Evolutionary conservation across 2,888 invertebrate genomes (phyloP).

Genomic region (Abrostola tripartita): DNA sequence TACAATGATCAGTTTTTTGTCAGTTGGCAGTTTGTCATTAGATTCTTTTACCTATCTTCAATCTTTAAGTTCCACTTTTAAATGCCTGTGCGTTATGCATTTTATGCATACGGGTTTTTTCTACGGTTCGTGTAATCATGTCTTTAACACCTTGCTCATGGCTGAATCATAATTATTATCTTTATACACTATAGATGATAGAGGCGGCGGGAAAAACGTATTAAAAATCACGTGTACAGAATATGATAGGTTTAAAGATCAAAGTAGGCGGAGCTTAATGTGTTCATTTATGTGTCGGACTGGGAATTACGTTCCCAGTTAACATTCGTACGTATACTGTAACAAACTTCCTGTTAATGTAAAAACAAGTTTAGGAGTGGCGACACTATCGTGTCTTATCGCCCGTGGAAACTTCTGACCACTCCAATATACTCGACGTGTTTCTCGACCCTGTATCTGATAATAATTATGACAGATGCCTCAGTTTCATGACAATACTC

Average conservation of each 20-base stretch:
- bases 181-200: not conserved
- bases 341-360: slow-evolving; percentile 57
- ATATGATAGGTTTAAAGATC: slow-evolving; percentile 1
- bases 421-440: slow-evolving; percentile 57
- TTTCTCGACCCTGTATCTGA: slow-evolving; percentile 56
- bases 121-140: not conserved
- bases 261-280: not conserved
- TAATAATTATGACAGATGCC: slow-evolving; percentile 57
- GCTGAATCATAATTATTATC: too few relatives aligned
- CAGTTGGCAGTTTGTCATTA: too few relatives aligned
- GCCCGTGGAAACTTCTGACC: slow-evolving; percentile 80
- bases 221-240: not conserved
- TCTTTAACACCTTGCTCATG: not conserved
- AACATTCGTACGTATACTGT: slow-evolving; percentile 34
- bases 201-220: not conserved
- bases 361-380: slow-evolving; percentile 68
- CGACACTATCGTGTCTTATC: slow-evolving; percentile 68
- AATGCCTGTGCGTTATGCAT: not conserved
- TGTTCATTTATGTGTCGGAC: slow-evolving; percentile 3
- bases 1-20: too few relatives aligned
- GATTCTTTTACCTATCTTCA: not conserved
- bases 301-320: slow-evolving; percentile 33
- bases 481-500: slow-evolving; percentile 37
- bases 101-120: not conserved
- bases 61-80: not conserved